Evolutionary conservation across 2,888 invertebrate species (phyloP).

Genomic region (Lathronympha strigana): DNA sequence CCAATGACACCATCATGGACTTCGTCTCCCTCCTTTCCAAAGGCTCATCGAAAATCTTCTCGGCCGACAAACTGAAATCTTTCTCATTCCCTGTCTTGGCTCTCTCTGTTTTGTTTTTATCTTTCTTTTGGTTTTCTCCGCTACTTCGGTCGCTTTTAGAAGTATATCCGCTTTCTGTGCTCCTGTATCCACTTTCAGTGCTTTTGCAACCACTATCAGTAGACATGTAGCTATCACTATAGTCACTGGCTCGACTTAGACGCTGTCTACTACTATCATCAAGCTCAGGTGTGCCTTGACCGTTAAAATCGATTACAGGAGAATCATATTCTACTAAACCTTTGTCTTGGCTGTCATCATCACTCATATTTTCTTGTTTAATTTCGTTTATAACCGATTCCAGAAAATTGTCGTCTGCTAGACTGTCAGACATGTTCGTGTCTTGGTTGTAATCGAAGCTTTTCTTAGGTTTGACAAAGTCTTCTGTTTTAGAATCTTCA

Average conservation of each 20-base stretch:
- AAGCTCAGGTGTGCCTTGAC: constrained; percentile 66
- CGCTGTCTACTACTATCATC: constrained; percentile 57
- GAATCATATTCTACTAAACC: constrained; percentile 78
- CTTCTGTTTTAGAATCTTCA: constrained; percentile 56
- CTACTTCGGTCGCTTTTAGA: constrained; percentile 50
- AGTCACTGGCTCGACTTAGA: constrained; percentile 58
- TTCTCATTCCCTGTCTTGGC: constrained; percentile 47
- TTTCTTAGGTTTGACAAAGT: constrained; percentile 54
- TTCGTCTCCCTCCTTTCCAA: constrained; percentile 60
- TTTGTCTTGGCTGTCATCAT: constrained; percentile 69
- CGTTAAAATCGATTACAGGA: constrained; percentile 54
- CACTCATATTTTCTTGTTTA: constrained; percentile 69
- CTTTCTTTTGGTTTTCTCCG: constrained; percentile 11
- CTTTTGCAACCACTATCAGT: constrained; percentile 55
- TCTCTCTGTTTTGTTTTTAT: constrained; percentile 46
- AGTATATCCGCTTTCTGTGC: constrained; percentile 55
- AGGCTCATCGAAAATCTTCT: constrained; percentile 58
- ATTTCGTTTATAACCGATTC: constrained; percentile 79
- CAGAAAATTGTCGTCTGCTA: constrained; percentile 72
- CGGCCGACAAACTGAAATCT: constrained; percentile 58
- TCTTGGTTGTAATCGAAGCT: constrained; percentile 58
- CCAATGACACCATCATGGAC: constrained; percentile 68
- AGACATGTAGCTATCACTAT: constrained; percentile 53
- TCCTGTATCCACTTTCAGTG: constrained; percentile 59
- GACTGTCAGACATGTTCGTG: constrained; percentile 60